Evolutionary conservation across 2,797 vertebrate genomes (phyloP), one percentile per base, ranked within the genome.

Genomic region (Danio aesculapii): DNA sequence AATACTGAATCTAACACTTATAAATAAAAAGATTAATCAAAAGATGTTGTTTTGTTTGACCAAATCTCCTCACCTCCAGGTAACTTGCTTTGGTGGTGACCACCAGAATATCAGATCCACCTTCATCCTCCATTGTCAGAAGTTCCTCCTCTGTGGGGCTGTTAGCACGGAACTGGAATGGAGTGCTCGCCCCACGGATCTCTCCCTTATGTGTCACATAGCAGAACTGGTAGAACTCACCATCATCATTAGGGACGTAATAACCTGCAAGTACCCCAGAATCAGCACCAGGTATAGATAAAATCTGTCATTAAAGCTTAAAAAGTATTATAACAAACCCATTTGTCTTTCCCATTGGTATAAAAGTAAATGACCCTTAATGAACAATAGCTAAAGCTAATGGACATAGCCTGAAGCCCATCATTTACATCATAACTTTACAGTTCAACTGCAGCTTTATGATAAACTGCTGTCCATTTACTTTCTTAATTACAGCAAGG

Each of bases 211-310:
- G 94, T 62, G 97, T 99, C 87, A 99, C 98, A 0, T 99, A 99
- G 88, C 98, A 99, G 90, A 99, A 99, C 92, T 99, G 98, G 90
- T 99, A 99, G 94, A 99, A 99, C 89, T 99, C 98, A 1, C 97
- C 96, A 16, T 99, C 98, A 47, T 99, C 97, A 72, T 97, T 99
- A 88, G 98, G 98, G 75, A 99, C 96, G 52, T 99, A 99, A 87
- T 99, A 99, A 30, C 97, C 98, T 99, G 88, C 53, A 67, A 70
- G 71, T 63, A 16, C 47, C 12, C 50, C 57, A 69, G 21, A 68
- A 78, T 16, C 16, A 70, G 53, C 16, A 17, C 57, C 10, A 58
- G 16, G 14, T 16, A 58, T 21, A 30, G 43, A 53, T 16, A 61
- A 59, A 0, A 0, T 9, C 6, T 7, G 47, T 13, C 1, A 1